Conservation (phyloP, 2,113 vertebrate species). For the Paraplagusia blochii region DNA sequence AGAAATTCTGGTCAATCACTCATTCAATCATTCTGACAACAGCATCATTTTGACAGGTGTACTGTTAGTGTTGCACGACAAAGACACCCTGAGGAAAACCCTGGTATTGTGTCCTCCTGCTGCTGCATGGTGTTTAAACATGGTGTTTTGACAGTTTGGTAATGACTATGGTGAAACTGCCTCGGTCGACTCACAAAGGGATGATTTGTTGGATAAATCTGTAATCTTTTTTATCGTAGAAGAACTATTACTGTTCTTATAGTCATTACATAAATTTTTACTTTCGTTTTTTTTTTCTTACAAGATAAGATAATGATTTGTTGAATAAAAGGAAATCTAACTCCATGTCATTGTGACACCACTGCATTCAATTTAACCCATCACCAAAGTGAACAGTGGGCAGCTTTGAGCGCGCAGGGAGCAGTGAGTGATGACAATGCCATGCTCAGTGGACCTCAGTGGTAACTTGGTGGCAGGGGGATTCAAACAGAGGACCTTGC, state of each 20-base stretch:
- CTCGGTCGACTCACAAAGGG: conserved; percentile 21
- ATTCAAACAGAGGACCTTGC: too few relatives aligned
- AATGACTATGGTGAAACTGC: conserved; percentile 26
- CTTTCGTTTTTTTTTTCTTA: conserved; percentile 18
- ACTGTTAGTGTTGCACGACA: conserved; percentile 15
- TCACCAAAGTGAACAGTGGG: too few relatives aligned
- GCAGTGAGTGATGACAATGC: too few relatives aligned
- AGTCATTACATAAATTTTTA: conserved; percentile 6
- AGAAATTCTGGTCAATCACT: neutral
- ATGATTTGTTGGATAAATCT: neutral
- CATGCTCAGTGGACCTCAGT: too few relatives aligned
- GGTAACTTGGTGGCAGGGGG: too few relatives aligned
- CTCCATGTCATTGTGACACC: too few relatives aligned
- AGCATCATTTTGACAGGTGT: conserved; percentile 20
- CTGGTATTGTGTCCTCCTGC: too few relatives aligned
- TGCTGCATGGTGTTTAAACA: conserved; percentile 6
- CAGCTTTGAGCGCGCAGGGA: too few relatives aligned
- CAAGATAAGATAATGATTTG: too few relatives aligned
- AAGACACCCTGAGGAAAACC: conserved; percentile 10
- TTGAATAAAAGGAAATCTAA: too few relatives aligned
- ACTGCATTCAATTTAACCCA: too few relatives aligned
- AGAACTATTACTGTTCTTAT: neutral
- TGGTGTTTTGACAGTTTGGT: conserved; percentile 25
- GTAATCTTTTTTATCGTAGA: conserved; percentile 9
- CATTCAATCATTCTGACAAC: conserved; percentile 17